Base-by-base conservation (phyloP, 2,113 vertebrate species). In the Silurus glanis region DNA sequence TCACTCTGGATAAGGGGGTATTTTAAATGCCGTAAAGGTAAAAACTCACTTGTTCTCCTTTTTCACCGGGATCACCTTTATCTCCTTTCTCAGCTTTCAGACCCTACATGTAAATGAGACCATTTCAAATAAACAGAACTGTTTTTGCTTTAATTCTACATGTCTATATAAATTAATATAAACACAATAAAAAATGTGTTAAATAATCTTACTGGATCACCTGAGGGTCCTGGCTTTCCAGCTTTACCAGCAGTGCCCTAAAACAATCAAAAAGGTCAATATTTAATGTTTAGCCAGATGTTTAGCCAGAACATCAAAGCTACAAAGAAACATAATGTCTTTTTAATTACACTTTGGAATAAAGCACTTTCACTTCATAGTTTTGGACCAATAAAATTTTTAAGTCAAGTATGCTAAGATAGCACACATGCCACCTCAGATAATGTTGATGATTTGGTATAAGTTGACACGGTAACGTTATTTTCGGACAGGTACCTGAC, bases 181-280 rank as follows among this genome's bases (percentile, higher is more conserved):
- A n/a, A n/a, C n/a, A n/a, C n/a, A n/a, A 59, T 84, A 88, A 88
- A 56, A 84, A 93, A 92, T 87, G 88, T 89, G 91, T 92, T 90
- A 93, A 92, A 90, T 91, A 93, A 94, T 95, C 94, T 96, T 96
- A 96, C 95, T 76, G 94, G 95, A 93, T 96, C 95, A 95, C 95
- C 94, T 94, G 94, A 94, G 88, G 94, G 90, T 91, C 95, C 95
- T 89, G 87, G 85, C 62, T 92, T 91, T 90, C 94, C 95, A 89
- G 85, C 83, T 90, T 92, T 93, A 76, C 95, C 95, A 92, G 62
- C 89, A 83, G 89, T 86, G 87, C 94, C 95, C 95, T 95, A 80
- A 78, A 93, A 88, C 75, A 49, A 90, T 17, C 3, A 61, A 61
- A 13, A 58, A 8, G 7, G 6, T 21, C 45, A 56, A 13, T 58